These are phyloP conservation scores for Ophion obscuratus DNA, from an alignment of 2,888 invertebrate species.

Conservation along the genomic window DNA sequence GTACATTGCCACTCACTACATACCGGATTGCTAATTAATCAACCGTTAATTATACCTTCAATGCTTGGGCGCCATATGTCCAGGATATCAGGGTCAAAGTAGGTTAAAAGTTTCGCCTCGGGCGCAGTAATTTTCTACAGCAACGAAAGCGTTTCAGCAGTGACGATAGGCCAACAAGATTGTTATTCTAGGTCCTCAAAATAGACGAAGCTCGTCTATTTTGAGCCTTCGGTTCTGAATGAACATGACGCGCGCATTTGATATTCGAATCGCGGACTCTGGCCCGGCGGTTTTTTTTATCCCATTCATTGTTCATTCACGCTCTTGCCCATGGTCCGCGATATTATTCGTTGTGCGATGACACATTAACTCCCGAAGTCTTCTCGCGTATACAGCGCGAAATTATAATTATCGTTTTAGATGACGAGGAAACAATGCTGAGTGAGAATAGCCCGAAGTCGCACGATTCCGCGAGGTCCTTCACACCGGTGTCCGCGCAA, in stretches of 20 bases:
- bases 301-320: constrained; percentile 54
- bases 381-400: constrained; percentile 37
- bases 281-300: constrained; percentile 38
- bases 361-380: constrained; percentile 46
- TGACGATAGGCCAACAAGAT: neutral
- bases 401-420: constrained; percentile 35
- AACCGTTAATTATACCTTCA: too few relatives aligned
- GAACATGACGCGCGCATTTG: constrained; percentile 35
- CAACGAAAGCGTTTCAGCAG: neutral
- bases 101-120: too few relatives aligned
- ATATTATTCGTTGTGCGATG: constrained; percentile 43
- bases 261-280: constrained; percentile 52
- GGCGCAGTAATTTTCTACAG: neutral
- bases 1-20: too few relatives aligned
- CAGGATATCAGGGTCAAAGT: too few relatives aligned
- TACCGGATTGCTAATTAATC: too few relatives aligned
- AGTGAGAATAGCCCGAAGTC: constrained; percentile 44
- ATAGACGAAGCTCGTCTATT: neutral
- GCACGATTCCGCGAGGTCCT: constrained; percentile 17
- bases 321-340: constrained; percentile 21
- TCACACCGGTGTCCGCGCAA: neutral
- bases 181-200: neutral
- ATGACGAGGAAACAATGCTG: neutral
- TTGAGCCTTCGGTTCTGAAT: constrained; percentile 27
- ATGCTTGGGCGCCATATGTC: neutral